Percentiles rank a stretch among this genome's conserved stretches.
Conservation (phyloP, 2,888 invertebrate species). For the Parnassius mnemosyne region DNA sequence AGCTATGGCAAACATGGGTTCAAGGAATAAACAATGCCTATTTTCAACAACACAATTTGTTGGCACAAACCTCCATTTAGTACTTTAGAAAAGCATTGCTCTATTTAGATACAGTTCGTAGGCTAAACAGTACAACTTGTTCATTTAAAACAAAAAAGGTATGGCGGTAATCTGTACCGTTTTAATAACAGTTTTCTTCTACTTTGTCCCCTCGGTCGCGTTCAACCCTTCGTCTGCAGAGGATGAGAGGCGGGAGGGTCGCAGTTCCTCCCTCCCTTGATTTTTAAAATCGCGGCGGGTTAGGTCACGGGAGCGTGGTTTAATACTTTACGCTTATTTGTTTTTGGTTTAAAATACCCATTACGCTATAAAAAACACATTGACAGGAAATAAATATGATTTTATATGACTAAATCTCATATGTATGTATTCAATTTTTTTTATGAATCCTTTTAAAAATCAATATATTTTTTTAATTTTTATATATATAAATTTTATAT, state of each 20-base stretch:
- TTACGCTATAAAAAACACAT: not conserved
- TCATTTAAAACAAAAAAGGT: conserved; percentile 47
- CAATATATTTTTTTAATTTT: too few species aligned
- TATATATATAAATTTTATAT: too few species aligned
- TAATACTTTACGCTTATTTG: conserved; percentile 29
- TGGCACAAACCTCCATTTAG: too few species aligned
- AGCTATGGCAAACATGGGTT: too few species aligned
- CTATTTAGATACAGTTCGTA: not conserved
- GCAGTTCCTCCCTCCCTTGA: conserved; percentile 55
- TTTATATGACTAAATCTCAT: too few species aligned
- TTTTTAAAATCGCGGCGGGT: conserved; percentile 75
- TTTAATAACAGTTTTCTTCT: conserved; percentile 75
- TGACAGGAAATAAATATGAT: not conserved
- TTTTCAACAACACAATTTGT: too few species aligned
- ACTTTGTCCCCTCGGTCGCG: conserved; percentile 51
- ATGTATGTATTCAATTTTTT: too few species aligned
- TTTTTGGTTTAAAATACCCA: conserved; percentile 23
- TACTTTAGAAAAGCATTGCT: not conserved
- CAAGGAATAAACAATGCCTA: too few species aligned
- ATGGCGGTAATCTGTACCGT: conserved; percentile 64
- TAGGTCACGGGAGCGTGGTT: conserved; percentile 47
- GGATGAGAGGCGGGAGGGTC: conserved; percentile 29
- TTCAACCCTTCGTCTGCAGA: conserved; percentile 42
- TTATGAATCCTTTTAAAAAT: too few species aligned
- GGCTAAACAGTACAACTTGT: conserved; percentile 13